Conservation (phyloP, 2,113 vertebrate species). For the Eretmodus cyanostictus region DNA sequence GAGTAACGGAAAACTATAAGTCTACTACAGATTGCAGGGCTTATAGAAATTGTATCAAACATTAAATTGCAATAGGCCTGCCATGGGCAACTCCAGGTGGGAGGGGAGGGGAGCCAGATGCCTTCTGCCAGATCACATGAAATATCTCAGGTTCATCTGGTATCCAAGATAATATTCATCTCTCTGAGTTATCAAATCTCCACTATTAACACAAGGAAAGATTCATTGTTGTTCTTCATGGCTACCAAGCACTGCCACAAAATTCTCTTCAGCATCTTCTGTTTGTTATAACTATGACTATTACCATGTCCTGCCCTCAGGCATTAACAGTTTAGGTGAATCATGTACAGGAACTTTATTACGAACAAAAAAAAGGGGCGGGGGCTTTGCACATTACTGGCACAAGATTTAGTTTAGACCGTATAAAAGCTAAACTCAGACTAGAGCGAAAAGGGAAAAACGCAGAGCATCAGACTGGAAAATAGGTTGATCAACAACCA, state of each 20-base stretch:
- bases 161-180: neutral
- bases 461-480: neutral
- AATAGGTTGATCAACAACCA: neutral
- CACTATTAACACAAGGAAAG: neutral
- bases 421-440: neutral
- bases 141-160: neutral
- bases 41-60: neutral
- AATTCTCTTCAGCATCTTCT: neutral
- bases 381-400: neutral
- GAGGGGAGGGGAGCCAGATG: neutral
- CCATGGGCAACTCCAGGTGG: neutral
- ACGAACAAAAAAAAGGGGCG: accelerated
- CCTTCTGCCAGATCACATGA: neutral
- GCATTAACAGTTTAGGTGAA: neutral
- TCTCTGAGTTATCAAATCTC: neutral
- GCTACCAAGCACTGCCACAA: neutral
- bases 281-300: neutral
- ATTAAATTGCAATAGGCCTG: neutral
- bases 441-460: neutral
- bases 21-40: neutral
- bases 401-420: neutral
- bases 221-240: neutral
- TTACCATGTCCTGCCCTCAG: neutral
- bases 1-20: neutral
- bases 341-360: neutral